phyloP scores from a whole-genome alignment of 2,888 invertebrate genomes.

The Oligia strigilis region DNA sequence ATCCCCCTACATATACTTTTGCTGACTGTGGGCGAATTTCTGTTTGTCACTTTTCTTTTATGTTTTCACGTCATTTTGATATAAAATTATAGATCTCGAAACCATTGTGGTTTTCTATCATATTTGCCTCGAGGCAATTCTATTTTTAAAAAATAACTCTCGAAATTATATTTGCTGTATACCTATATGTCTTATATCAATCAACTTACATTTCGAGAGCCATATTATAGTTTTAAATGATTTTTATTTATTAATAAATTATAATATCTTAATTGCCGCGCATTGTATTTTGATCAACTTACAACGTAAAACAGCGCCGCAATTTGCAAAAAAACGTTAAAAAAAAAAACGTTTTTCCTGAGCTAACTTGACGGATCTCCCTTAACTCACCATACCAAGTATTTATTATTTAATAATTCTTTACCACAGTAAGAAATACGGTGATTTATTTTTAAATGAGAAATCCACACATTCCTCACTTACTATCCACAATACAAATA shows the following conservation, averaged over 20 bases:
- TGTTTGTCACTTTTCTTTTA: no score
- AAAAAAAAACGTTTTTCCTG: no score
- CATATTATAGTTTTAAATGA: not conserved
- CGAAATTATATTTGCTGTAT: not conserved
- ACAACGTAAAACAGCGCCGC: not conserved
- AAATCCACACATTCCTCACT: not conserved
- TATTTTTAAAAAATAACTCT: not conserved
- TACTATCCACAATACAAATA: slow-evolving; percentile 13
- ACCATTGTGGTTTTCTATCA: not conserved
- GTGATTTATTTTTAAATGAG: not conserved
- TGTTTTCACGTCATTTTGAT: not conserved
- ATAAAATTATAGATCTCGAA: not conserved
- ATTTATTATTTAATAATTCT: no score
- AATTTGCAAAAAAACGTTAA: not conserved
- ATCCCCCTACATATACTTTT: no score
- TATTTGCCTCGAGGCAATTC: not conserved
- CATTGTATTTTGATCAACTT: not conserved
- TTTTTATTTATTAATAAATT: not conserved
- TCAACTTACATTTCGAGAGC: not conserved
- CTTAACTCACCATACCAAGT: not conserved
- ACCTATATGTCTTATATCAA: not conserved
- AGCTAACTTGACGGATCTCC: not conserved
- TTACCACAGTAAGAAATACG: not conserved
- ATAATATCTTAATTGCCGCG: not conserved
- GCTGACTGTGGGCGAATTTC: no score